Base-by-base conservation (phyloP, 2,113 vertebrate species). In the Xerus inauris region DNA sequence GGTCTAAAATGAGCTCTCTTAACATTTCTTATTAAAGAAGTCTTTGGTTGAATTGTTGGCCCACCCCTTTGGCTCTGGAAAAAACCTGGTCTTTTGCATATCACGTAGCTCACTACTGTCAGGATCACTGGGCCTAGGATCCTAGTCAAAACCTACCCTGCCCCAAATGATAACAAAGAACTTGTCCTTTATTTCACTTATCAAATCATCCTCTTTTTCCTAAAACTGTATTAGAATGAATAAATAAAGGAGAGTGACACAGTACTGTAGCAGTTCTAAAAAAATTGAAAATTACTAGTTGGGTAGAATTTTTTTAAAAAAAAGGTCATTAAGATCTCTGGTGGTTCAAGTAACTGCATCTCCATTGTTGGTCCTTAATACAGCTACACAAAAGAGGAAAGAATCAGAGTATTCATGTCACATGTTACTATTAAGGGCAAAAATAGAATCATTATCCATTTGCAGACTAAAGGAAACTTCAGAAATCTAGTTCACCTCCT, bases 121-220 rank as follows among this genome's bases (percentile, higher is more conserved):
- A 87, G 20, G 28, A 67, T 42, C 77, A 64, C 72, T 69, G 40
- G 47, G 54, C 57, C 38, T 71, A 67, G 26, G 26, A 12, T 35
- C 40, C 5, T 22, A 92, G 76, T 71, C 65, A 92, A 49, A n/a
- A 54, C 35, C 11, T 89, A 75, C 5, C n/a, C 28, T 84, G 16
- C 2, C 47, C 19, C 4, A 51, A 87, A 65, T 1, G 8, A 89
- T 14, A 8, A 49, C 49, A 87, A 82, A 89, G n/a, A 94, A 75
- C 42, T 47, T 88, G 51, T 77, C 45, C 77, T 85, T 80, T 72
- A 73, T 75, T 96, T 87, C 26, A 67, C 28, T 75, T 91, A 90
- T 57, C 32, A 86, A 91, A 91, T 80, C 91, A 57, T 84, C 51
- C 80, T 64, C 57, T 47, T 76, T 77, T 84, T 45, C 42, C 42